These are phyloP conservation scores for Chesias legatella DNA, from an alignment of 2,888 invertebrate genomes.

Conservation along the genomic window DNA sequence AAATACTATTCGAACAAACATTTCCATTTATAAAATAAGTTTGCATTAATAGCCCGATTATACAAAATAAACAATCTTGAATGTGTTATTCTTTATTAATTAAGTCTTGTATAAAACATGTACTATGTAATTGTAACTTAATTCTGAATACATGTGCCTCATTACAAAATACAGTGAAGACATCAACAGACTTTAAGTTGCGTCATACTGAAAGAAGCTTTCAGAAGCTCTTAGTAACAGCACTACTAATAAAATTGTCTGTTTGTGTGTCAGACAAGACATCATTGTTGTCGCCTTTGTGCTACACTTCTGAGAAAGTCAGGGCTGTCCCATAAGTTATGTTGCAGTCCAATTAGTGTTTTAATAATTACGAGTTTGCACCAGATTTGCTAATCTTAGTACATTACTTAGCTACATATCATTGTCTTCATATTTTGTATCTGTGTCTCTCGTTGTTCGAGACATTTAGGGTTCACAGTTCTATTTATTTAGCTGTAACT, in stretches of 20 bases:
- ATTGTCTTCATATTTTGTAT: not conserved
- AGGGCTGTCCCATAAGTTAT: slow-evolving; percentile 30
- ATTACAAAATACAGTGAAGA: slow-evolving; percentile 1
- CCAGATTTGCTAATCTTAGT: too few species aligned
- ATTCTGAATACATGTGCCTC: too few species aligned
- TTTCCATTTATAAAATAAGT: too few species aligned
- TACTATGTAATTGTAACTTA: too few species aligned
- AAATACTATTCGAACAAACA: too few species aligned
- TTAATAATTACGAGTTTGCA: not conserved
- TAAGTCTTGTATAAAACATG: too few species aligned
- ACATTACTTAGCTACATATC: not conserved
- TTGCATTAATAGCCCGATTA: too few species aligned
- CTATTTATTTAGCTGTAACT: too few species aligned
- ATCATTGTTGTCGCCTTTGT: slow-evolving; percentile 43
- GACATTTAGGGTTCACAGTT: too few species aligned
- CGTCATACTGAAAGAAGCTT: slow-evolving; percentile 11
- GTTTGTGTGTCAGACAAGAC: slow-evolving; percentile 35
- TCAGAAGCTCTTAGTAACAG: slow-evolving; percentile 6
- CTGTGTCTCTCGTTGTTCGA: too few species aligned
- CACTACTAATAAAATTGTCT: slow-evolving; percentile 17
- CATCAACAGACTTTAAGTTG: slow-evolving; percentile 8
- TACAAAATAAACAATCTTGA: too few species aligned
- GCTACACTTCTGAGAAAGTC: slow-evolving; percentile 37
- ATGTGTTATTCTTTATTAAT: too few species aligned
- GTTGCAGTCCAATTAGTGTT: slow-evolving; percentile 15